These are phyloP conservation scores for Ondatra zibethicus DNA, from an alignment of 2,113 vertebrate species.

Conservation along the genomic window DNA sequence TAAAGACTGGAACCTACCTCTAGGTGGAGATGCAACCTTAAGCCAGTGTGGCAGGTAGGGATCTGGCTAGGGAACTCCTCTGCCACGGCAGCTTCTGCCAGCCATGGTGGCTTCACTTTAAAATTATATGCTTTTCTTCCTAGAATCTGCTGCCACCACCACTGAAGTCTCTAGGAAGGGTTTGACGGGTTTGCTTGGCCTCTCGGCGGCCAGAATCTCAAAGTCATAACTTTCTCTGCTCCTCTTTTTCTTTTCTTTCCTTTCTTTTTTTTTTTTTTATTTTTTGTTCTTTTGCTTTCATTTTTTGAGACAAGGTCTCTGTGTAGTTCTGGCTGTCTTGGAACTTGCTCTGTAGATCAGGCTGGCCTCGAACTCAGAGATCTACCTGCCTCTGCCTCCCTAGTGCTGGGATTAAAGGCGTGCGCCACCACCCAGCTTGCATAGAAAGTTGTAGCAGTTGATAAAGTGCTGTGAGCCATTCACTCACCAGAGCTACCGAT, in stretches of 20 bases:
- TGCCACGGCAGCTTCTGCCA: no score
- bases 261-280: no score
- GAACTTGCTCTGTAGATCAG: no score
- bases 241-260: no score
- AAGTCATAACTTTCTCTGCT: background rate
- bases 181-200: background rate
- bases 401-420: background rate
- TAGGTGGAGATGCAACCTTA: background rate
- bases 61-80: background rate
- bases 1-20: background rate
- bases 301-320: no score
- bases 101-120: no score
- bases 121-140: background rate
- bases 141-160: fast-evolving
- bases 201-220: background rate
- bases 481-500: background rate
- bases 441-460: background rate
- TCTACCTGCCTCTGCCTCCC: background rate
- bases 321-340: no score
- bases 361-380: background rate
- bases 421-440: background rate
- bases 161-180: background rate
- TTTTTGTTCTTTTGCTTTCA: no score
- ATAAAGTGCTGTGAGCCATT: background rate
- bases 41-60: background rate